Conservation (phyloP, 2,113 vertebrate species). For the Etheostoma cragini region DNA sequence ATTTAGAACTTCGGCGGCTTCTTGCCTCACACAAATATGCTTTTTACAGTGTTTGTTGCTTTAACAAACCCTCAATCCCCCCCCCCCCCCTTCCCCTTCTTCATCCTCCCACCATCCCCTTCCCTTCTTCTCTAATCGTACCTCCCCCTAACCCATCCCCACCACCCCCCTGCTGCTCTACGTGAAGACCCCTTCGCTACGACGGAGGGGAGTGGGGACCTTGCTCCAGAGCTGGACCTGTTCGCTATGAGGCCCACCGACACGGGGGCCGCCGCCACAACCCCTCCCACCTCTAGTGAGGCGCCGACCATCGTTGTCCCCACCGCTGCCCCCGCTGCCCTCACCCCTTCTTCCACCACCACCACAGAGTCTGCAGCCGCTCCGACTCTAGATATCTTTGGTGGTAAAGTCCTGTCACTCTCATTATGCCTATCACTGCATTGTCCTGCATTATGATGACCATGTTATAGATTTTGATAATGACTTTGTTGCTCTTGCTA, state of each 20-base stretch:
- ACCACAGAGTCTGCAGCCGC: slow-evolving; percentile 84
- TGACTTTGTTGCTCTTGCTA: slow-evolving; percentile 44
- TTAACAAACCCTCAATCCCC: slow-evolving; percentile 60
- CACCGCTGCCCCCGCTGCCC: slow-evolving; percentile 79
- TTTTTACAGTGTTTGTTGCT: slow-evolving; percentile 67
- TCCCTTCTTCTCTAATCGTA: slow-evolving; percentile 86
- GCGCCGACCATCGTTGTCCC: slow-evolving; percentile 81
- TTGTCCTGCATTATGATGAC: slow-evolving; percentile 72
- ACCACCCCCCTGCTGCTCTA: slow-evolving; percentile 72
- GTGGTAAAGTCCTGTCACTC: slow-evolving; percentile 91
- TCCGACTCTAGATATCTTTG: slow-evolving; percentile 98
- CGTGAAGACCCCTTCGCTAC: slow-evolving; percentile 98
- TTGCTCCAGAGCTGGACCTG: slow-evolving; percentile 97
- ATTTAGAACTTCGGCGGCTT: slow-evolving; percentile 23
- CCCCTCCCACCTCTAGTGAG: slow-evolving; percentile 90
- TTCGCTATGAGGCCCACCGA: slow-evolving; percentile 98
- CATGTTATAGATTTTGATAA: slow-evolving; percentile 35
- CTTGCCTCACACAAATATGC: slow-evolving; percentile 49
- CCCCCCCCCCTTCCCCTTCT: slow-evolving; percentile 19
- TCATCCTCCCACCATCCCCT: slow-evolving; percentile 35
- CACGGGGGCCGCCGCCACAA: slow-evolving; percentile 85
- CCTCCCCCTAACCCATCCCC: slow-evolving; percentile 65
- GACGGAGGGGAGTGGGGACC: slow-evolving; percentile 94
- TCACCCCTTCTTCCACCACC: slow-evolving; percentile 84
- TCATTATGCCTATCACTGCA: slow-evolving; percentile 73